These are phyloP conservation scores for Eptesicus fuscus DNA, from an alignment of 2,113 vertebrate species.

Conservation along the genomic window DNA sequence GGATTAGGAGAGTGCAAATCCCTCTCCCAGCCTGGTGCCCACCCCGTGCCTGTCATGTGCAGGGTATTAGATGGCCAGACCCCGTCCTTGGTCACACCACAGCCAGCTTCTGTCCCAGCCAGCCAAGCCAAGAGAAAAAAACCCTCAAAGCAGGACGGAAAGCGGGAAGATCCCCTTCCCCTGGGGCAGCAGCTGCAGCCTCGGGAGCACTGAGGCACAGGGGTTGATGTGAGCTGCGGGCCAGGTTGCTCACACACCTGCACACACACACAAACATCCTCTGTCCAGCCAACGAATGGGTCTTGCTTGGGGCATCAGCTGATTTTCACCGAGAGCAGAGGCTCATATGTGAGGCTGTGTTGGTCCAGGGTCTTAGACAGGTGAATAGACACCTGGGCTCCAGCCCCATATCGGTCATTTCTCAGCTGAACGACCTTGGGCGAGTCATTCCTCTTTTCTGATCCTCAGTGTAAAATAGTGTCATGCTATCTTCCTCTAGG, in stretches of 20 bases:
- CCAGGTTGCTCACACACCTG: not conserved
- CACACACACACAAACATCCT: not conserved
- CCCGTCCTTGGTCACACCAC: not conserved
- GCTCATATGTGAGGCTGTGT: not conserved
- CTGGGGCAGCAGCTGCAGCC: slow-evolving; percentile 17
- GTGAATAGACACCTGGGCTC: not conserved
- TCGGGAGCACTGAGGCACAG: not conserved
- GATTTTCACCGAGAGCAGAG: not conserved
- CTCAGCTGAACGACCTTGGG: not conserved
- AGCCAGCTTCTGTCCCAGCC: not conserved
- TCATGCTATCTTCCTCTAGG: not conserved
- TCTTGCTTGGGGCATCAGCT: not conserved
- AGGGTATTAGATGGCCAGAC: slow-evolving; percentile 43
- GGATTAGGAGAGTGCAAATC: slow-evolving; percentile 60
- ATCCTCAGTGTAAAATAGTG: not conserved
- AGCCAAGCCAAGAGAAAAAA: not conserved
- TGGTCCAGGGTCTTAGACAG: not conserved
- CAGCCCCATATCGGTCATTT: not conserved
- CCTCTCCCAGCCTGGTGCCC: slow-evolving; percentile 23
- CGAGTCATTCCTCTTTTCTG: slow-evolving; percentile 5
- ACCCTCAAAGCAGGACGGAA: not conserved
- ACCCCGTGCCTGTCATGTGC: slow-evolving; percentile 63
- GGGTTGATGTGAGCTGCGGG: not conserved
- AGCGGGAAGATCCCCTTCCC: not conserved
- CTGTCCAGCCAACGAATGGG: not conserved